A percentile compares a stretch with the other conserved stretches of the same genome.
These are phyloP conservation scores for Poeciliopsis gracilis DNA, from an alignment of 2,797 vertebrate genomes.

Conservation along the genomic window DNA sequence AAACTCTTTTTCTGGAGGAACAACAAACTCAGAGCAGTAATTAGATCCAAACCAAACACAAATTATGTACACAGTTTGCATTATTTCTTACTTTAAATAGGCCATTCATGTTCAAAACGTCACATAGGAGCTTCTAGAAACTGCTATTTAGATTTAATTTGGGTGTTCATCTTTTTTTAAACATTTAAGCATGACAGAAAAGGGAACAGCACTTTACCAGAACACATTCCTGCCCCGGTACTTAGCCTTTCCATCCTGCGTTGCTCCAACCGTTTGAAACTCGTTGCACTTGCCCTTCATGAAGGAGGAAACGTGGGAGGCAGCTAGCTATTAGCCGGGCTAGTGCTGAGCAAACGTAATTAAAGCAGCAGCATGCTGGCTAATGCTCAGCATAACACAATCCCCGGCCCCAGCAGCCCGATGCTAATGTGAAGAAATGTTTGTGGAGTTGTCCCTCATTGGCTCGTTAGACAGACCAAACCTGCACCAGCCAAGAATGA, in stretches of 20 bases:
- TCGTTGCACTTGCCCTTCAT: slow-evolving; percentile 32
- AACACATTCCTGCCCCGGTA: slow-evolving; percentile 8
- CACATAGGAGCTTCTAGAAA: background rate
- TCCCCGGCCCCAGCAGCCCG: slow-evolving; percentile 41
- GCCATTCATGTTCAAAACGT: background rate
- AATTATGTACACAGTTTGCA: too few species aligned
- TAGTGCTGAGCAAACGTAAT: slow-evolving; percentile 72
- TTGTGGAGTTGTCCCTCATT: slow-evolving; percentile 63
- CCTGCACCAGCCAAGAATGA: slow-evolving; percentile 17
- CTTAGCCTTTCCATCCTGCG: slow-evolving; percentile 18
- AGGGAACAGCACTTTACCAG: background rate
- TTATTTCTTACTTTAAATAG: background rate
- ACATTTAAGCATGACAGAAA: background rate
- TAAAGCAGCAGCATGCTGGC: slow-evolving; percentile 59
- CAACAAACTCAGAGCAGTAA: background rate
- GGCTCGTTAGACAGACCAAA: slow-evolving; percentile 59
- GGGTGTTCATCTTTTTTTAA: background rate
- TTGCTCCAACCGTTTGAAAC: slow-evolving; percentile 36
- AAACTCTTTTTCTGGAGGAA: background rate
- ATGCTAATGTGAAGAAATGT: slow-evolving; percentile 66
- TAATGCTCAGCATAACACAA: slow-evolving; percentile 71
- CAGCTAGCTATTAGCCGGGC: slow-evolving; percentile 60
- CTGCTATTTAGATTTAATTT: background rate
- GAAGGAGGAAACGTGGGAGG: slow-evolving; percentile 40
- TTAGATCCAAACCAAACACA: too few species aligned